These are phyloP conservation scores for Gasterosteus aculeatus DNA, from an alignment of 2,113 vertebrate genomes.

Conservation along the genomic window DNA sequence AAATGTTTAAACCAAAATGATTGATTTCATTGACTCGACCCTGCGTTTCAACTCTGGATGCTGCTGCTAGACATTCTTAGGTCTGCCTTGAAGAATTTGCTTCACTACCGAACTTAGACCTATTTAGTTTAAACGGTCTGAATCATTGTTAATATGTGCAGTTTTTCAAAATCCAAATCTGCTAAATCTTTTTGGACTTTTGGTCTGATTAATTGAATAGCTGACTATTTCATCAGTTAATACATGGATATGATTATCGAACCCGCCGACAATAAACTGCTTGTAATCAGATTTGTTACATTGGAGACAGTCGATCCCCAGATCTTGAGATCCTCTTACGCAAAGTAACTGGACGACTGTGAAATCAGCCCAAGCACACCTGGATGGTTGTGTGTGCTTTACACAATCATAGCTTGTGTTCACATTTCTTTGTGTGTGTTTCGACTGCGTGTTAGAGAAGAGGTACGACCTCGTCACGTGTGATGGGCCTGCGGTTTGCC, in stretches of 20 bases:
- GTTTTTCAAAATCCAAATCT: neutral
- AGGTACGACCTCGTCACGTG: neutral
- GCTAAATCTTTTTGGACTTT: neutral
- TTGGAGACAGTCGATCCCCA: neutral
- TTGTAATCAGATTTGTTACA: neutral
- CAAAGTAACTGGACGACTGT: constrained; percentile 5
- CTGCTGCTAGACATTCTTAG: constrained; percentile 19
- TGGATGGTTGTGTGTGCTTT: constrained; percentile 23
- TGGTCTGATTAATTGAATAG: neutral
- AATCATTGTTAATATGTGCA: neutral
- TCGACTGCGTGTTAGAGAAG: neutral
- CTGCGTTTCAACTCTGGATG: constrained; percentile 37
- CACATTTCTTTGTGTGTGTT: neutral
- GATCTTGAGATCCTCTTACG: constrained; percentile 1
- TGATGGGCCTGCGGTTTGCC: neutral
- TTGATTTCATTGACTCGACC: constrained; percentile 58
- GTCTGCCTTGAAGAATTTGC: constrained; percentile 2
- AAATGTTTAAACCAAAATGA: constrained; percentile 69
- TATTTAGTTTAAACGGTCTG: neutral
- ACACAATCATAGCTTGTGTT: neutral
- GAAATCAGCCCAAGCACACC: constrained; percentile 13
- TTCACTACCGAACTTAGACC: neutral
- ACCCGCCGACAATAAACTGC: neutral
- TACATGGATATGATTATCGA: neutral
- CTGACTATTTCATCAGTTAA: neutral